Evolutionary conservation across 2,113 vertebrate genomes (phyloP), one percentile per base, ranked within the genome.

Genomic region (Pelobates fuscus): DNA sequence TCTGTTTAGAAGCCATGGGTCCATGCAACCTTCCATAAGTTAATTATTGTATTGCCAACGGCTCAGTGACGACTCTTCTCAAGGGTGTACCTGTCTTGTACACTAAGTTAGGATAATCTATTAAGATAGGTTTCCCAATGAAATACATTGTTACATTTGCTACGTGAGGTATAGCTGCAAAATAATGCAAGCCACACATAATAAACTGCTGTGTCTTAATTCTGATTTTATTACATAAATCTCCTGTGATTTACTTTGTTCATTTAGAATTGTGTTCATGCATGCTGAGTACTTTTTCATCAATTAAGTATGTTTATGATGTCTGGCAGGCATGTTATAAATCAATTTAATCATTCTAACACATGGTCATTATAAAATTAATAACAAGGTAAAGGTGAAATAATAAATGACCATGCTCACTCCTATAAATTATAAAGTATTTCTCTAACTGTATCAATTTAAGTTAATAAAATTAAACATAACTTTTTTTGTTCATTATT

Each of bases 341-440:
- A 71, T 83, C 84, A 69, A 62, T 32, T 46, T 83, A 78, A 83
- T 87, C 26, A 70, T 78, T 68, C 77, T 62, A 27, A 80, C 79
- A 59, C 27, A 54, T 37, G 23, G 69, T 49, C 77, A 43, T 81
- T 67, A 60, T 80, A 77, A 84, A 88, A 84, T 77, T 78, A 82
- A 84, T 81, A 80, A 63, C 78, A 81, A 72, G 78, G 82, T 80
- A 54, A 78, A 78, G 84, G 74, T 80, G 82, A 82, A 84, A 78
- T 62, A 76, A 77, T 23, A 55, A 55, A 55, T 49, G 41, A 66
- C 74, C 23, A 1, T 18, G 77, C 73, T 37, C 29, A 37, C 23
- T 29, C 74, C 46, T 23, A 81, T 80, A 52, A 79, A 86, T 79
- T 64, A 80, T 41, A 68, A 44, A 79, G 11, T 41, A 7, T 52